phyloP scores from a whole-genome alignment of 2,113 vertebrate genomes.

The Microtus richardsoni region DNA sequence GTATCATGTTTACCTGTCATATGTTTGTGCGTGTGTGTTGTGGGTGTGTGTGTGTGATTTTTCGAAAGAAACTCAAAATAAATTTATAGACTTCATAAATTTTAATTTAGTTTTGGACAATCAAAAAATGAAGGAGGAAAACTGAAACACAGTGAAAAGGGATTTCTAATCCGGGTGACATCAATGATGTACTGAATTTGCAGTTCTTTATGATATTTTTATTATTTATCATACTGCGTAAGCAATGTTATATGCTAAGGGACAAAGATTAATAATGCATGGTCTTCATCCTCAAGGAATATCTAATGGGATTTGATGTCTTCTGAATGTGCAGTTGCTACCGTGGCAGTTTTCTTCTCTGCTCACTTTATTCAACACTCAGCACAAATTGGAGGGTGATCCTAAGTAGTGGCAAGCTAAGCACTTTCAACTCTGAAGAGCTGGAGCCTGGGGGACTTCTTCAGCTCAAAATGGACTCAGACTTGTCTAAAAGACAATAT shows the following conservation, averaged over 20 bases:
- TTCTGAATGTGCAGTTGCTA: not conserved
- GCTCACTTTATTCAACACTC: not conserved
- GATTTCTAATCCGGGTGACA: not conserved
- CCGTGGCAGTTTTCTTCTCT: not conserved
- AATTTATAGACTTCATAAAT: not conserved
- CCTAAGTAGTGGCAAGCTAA: not conserved
- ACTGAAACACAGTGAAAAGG: not conserved
- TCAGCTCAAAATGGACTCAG: not conserved
- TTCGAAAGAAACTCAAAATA: not conserved
- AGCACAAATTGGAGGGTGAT: not conserved
- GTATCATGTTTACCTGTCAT: not conserved
- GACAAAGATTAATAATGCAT: constrained; percentile 52
- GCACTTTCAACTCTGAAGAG: not conserved
- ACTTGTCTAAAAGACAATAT: not conserved
- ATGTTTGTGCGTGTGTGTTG: not conserved
- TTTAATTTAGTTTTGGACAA: not conserved
- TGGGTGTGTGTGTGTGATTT: not conserved
- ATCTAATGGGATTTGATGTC: not conserved
- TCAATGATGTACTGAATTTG: not conserved
- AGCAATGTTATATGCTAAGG: not conserved
- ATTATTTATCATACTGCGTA: constrained; percentile 31
- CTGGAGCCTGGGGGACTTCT: not conserved
- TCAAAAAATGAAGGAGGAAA: not conserved
- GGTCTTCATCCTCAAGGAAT: not conserved
- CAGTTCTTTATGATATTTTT: constrained; percentile 38